Evolutionary conservation across 2,888 invertebrate species (phyloP), one percentile per base, ranked within the genome.

Genomic region (Pristionchus mayeri): DNA sequence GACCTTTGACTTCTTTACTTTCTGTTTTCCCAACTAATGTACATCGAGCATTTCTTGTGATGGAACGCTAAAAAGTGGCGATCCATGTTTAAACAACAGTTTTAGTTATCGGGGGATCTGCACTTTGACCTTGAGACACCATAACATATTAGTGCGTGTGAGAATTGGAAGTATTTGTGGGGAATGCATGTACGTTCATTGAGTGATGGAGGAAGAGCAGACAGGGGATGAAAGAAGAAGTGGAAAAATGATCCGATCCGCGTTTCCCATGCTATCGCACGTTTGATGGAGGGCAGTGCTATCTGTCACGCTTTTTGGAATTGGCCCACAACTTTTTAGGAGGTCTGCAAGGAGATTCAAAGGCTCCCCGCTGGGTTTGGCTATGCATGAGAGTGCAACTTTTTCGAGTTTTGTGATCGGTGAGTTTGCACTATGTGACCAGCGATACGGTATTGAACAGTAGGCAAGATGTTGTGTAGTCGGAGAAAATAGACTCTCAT

Each of bases 101-200:
- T 63, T 34, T 63, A 16, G 21, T 24, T 57, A 2, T 57, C 3
- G n/a, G 27, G 13, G 1, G 11, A 27, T 13, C 11, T 16, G 34
- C 30, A 34, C 63, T 63, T 34, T 34, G 63, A 34, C 30, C 63
- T 34, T 63, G 63, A 30, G 11, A 16, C 3, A 63, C 16, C 34
- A 1, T 63, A 13, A 16, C 16, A 63, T 30, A 63, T 30, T 18
- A 63, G 63, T 11, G 34, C 21, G 63, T 63, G 63, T 63, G 63
- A 63, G 30, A 63, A 18, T 30, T 27, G 7, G 27, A 30, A 63
- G 63, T 34, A 63, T 27, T 30, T n/a, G 63, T 34, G 30, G 34
- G 63, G 63, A 63, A 63, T 63, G 18, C 57, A 24, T 57, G 57
- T 63, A 11, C 63, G 63, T 63, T 30, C 63, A 34, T 3, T 63